Evolutionary conservation across 35 echinoderm and acorn worm species (phyloP).

Genomic region (Ptychodera flava): DNA sequence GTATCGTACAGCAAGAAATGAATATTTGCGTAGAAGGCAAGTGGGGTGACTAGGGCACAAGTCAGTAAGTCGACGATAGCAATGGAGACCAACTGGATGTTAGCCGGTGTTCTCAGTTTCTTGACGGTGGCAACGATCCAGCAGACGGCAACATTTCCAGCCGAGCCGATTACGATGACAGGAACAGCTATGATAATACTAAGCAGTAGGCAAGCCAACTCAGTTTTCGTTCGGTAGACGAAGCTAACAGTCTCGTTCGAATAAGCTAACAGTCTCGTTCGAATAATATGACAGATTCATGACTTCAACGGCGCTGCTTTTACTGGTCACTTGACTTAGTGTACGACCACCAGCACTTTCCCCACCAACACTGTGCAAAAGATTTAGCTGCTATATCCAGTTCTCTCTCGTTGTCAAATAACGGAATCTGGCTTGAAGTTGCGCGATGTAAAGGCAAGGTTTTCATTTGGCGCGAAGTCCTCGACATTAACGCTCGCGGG

Average conservation of each 20-base stretch:
- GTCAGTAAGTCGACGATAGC: not conserved
- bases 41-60: not conserved
- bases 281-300: no score
- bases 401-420: no score
- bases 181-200: not conserved
- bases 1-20: not conserved
- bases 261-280: no score
- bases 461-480: no score
- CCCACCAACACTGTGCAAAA: no score
- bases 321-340: no score
- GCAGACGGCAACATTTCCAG: not conserved
- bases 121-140: not conserved
- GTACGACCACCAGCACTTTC: no score
- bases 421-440: no score
- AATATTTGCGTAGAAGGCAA: not conserved
- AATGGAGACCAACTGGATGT: not conserved
- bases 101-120: not conserved
- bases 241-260: not conserved
- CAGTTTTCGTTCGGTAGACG: not conserved
- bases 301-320: no score
- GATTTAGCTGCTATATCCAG: no score
- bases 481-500: no score
- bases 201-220: not conserved
- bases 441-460: no score
- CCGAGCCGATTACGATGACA: not conserved